These are phyloP conservation scores for Psittacus erithacus DNA, from an alignment of 2,113 vertebrate species.

Conservation along the genomic window DNA sequence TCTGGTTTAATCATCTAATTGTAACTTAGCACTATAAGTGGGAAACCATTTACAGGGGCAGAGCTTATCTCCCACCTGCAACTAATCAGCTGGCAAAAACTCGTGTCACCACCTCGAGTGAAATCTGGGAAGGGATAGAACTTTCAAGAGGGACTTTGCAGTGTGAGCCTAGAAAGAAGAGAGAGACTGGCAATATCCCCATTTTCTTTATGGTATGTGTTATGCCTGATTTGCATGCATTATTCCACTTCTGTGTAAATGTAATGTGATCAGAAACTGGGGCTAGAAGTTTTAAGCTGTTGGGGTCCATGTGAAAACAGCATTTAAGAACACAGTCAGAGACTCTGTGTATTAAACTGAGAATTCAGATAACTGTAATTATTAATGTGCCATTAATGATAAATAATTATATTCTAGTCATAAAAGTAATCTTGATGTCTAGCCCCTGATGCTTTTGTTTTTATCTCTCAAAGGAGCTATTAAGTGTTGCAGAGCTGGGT, in stretches of 20 bases:
- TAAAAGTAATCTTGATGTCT: not conserved
- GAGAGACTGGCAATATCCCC: not conserved
- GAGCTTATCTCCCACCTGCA: not conserved
- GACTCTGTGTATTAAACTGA: not conserved
- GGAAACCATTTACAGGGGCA: conserved; percentile 17
- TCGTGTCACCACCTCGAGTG: not conserved
- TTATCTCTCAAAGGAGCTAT: not conserved
- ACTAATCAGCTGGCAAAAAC: conserved; percentile 35
- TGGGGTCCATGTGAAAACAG: not conserved
- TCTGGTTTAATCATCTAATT: conserved; percentile 38
- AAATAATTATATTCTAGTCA: not conserved
- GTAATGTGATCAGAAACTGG: not conserved
- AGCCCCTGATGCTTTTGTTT: not conserved
- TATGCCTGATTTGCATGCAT: not conserved
- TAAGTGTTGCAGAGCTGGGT: not conserved
- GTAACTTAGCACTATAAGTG: conserved; percentile 6
- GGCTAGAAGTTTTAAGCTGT: not conserved
- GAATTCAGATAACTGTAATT: not conserved
- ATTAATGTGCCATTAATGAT: not conserved
- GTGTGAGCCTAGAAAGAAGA: not conserved
- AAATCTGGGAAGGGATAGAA: not conserved
- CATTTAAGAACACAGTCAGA: not conserved
- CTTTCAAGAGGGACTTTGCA: not conserved
- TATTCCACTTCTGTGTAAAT: not conserved
- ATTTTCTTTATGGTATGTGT: not conserved